These are phyloP conservation scores for Lysandra coridon DNA, from an alignment of 2,888 invertebrate species.

Conservation along the genomic window DNA sequence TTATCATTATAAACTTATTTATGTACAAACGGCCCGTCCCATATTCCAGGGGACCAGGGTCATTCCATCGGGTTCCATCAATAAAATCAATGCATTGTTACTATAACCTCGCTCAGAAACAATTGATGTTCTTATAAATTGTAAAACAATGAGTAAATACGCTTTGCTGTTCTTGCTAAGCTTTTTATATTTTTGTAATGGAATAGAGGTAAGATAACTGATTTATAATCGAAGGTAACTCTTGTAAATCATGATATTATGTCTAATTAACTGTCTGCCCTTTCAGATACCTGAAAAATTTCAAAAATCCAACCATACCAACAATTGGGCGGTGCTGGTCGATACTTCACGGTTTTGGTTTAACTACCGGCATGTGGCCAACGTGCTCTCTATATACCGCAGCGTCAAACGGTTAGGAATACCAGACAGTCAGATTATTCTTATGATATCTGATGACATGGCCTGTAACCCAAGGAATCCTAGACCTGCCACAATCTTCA, in stretches of 20 bases:
- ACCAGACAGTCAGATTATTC: conserved; percentile 98
- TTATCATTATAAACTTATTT: no score
- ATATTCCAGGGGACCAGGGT: no score
- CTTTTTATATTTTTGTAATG: conserved; percentile 19
- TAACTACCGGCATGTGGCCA: conserved; percentile 99
- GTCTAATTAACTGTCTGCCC: neutral
- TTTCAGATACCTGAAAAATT: conserved; percentile 77
- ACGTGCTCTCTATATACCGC: conserved; percentile 98
- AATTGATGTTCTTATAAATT: neutral
- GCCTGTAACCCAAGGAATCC: conserved; percentile 99
- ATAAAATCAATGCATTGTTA: neutral
- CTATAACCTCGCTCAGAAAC: neutral
- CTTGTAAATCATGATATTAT: neutral
- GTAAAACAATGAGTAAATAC: neutral
- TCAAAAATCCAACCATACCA: conserved; percentile 90
- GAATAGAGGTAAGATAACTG: conserved; percentile 23
- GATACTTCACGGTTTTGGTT: conserved; percentile 99
- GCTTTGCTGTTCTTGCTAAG: neutral
- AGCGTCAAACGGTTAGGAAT: conserved; percentile 99
- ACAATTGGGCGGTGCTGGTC: conserved; percentile 99
- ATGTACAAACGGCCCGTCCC: no score
- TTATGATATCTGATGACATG: conserved; percentile 99
- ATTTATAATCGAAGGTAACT: neutral
- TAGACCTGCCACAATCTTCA: conserved; percentile 97
- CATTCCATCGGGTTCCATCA: no score